phyloP scores from a whole-genome alignment of 2,888 invertebrate species.

The Dicyrtoma fusca region DNA sequence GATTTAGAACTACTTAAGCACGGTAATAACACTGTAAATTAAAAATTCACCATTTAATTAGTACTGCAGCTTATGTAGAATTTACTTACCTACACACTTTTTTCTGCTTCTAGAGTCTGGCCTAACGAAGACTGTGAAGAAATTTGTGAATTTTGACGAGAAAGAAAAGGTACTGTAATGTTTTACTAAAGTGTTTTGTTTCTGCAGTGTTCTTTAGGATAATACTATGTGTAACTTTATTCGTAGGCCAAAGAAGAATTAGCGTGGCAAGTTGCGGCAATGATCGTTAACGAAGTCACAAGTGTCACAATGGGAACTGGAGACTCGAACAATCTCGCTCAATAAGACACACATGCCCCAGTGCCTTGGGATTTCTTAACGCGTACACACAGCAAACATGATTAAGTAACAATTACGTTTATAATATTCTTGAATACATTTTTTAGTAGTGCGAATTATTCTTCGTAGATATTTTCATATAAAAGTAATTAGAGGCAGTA shows the following conservation, averaged over 20 bases:
- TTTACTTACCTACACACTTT: background rate
- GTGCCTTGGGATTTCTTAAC: no score
- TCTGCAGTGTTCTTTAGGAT: background rate
- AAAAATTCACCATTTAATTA: slow-evolving; percentile 15
- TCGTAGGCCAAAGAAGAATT: slow-evolving; percentile 83
- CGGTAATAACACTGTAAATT: slow-evolving; percentile 47
- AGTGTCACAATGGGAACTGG: slow-evolving; percentile 72
- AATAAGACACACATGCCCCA: background rate
- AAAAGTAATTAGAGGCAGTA: no score
- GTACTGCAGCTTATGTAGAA: no score
- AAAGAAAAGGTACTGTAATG: slow-evolving; percentile 70
- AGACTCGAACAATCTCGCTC: slow-evolving; percentile 40
- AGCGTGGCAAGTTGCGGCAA: slow-evolving; percentile 96
- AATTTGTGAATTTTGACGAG: slow-evolving; percentile 77
- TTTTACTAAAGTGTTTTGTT: no score
- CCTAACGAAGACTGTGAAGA: slow-evolving; percentile 70
- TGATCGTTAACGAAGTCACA: slow-evolving; percentile 95
- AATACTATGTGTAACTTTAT: background rate
- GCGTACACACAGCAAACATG: no score
- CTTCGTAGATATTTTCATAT: no score
- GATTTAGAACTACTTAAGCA: slow-evolving; percentile 64
- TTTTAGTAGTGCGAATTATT: no score
- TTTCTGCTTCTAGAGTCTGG: slow-evolving; percentile 60
- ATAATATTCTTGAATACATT: background rate
- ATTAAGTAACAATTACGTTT: background rate